These are phyloP conservation scores for Clupea harengus DNA, from an alignment of 2,113 vertebrate genomes.

Conservation along the genomic window DNA sequence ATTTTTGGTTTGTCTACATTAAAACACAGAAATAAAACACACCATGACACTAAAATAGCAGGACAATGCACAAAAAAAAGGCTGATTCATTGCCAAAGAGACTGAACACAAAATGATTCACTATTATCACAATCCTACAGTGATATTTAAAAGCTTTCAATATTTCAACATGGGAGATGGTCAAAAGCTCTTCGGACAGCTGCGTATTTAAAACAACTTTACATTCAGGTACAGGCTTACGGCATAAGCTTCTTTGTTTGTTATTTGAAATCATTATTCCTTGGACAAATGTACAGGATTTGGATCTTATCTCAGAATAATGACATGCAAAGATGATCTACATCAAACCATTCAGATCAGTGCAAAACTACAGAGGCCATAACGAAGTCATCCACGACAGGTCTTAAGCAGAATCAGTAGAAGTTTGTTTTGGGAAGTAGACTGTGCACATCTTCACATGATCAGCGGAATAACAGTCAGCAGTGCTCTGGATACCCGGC, in stretches of 20 bases:
- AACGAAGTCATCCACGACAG: neutral
- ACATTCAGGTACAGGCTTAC: constrained; percentile 1
- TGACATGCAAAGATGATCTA: neutral
- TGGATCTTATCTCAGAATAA: neutral
- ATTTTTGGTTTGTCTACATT: constrained; percentile 10
- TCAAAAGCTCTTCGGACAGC: neutral
- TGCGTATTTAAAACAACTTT: neutral
- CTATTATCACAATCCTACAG: constrained; percentile 1
- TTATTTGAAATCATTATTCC: neutral
- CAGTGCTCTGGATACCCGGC: neutral
- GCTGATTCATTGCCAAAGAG: neutral
- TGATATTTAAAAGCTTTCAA: neutral
- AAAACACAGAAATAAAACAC: neutral
- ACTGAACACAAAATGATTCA: neutral
- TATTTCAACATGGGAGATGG: neutral
- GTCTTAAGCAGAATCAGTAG: neutral
- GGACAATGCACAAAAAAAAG: neutral
- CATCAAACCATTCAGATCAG: neutral
- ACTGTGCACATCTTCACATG: constrained; percentile 2
- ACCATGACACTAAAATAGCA: neutral
- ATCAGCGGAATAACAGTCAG: neutral
- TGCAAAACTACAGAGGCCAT: neutral
- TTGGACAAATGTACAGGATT: neutral
- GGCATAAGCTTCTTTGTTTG: neutral
- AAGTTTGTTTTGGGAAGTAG: neutral